Base-by-base conservation (phyloP, 2,113 vertebrate species). In the Tauraco erythrolophus region DNA sequence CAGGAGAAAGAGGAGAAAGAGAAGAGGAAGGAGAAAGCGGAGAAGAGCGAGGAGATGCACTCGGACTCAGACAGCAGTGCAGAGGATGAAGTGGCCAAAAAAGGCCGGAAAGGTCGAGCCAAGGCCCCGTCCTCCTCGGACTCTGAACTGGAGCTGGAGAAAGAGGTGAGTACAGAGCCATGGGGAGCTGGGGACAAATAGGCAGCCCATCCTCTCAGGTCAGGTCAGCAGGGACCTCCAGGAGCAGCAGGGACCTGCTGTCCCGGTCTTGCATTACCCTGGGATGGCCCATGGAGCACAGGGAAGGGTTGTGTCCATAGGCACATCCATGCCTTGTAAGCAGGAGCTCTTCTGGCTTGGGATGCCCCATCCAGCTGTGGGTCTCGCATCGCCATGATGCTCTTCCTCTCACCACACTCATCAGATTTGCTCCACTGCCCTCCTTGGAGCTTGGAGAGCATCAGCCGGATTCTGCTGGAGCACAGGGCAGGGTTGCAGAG, bases 1-100 rank as follows among this genome's bases (percentile, higher is more conserved):
- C 97, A 99, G 80, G 99, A 99, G 96, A 99, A 99, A 89, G 99
- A 99, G 43, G 99, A 99, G 7, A 99, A 99, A 61, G 98, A 99
- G 95, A 98, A 98, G 80, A 98, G 99, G 95, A 99, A 98, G 19
- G 99, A 99, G 80, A 99, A 99, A n/a, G 98, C 97, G 0, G 98
- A 98, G 94, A 97, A 91, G 41, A 96, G 97, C 6, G 98, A 98
- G 28, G 98, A 79, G 33, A 57, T 1, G 14, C 97, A 72, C 57
- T 96, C 93, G 0, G 98, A 98, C 21, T 98, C 98, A 2, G 98
- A 98, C 64, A 99, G 98, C 95, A 99, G 99, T 2, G 99, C 97
- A 5, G 98, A 97, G 4, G 98, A 99, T 7, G 99, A 99, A 62
- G 98, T 97, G 6, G 88, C 99, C 72, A 99, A 98, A 95, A 99